These are phyloP conservation scores for human (Homo sapiens) DNA, from an alignment of 2,113 vertebrate genomes.

Conservation along the genomic window GRCh38 chr5:154080501-154081000, in stretches of 20 bases:
- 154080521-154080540: neutral
- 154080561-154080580: neutral
- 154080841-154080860: neutral
- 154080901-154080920: neutral
- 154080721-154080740: neutral
- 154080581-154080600: neutral
- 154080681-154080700: neutral
- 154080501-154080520: neutral
- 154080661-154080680: slow-evolving; percentile 32
- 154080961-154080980: neutral
- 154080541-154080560: slow-evolving; percentile 21
- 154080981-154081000: neutral
- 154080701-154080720: neutral
- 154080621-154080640: slow-evolving; percentile 56
- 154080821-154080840: slow-evolving; percentile 26
- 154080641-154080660: slow-evolving; percentile 53
- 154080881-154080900: neutral
- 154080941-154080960: neutral
- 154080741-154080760: neutral
- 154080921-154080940: neutral
- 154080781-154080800: neutral
- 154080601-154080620: slow-evolving; percentile 65
- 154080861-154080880: neutral
- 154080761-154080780: neutral
- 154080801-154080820: neutral